These are phyloP conservation scores for Drosophila meridionalis DNA, from an alignment of 2,888 invertebrate genomes.

Conservation along the genomic window DNA sequence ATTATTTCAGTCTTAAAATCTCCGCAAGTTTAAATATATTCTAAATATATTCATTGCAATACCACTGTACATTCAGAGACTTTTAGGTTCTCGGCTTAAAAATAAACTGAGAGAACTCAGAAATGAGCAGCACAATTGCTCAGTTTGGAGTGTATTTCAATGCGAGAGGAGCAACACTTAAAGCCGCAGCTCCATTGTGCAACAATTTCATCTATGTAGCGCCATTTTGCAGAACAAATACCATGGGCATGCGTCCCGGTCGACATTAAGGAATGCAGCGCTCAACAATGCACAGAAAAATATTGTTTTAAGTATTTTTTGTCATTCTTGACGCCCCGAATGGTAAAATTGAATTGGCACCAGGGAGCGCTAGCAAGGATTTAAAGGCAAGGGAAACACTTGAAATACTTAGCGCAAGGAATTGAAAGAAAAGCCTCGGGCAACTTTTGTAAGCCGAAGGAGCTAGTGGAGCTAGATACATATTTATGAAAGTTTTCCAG, in stretches of 20 bases:
- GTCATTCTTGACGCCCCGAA: conserved; percentile 30
- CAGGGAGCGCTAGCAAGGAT: conserved; percentile 35
- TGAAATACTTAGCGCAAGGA: conserved; percentile 55
- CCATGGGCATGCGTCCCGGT: conserved; percentile 15
- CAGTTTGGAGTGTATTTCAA: background rate
- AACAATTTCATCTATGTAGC: conserved; percentile 1
- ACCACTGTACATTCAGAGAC: background rate
- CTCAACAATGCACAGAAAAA: conserved; percentile 38
- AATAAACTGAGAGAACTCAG: background rate
- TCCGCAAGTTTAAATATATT: no score
- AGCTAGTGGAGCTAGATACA: conserved; percentile 26
- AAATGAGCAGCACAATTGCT: background rate
- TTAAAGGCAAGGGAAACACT: conserved; percentile 53
- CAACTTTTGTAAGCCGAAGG: conserved; percentile 39
- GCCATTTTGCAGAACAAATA: background rate
- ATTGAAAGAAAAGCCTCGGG: conserved; percentile 42
- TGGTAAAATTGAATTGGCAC: conserved; percentile 50
- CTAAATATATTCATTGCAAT: no score
- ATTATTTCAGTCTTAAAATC: no score
- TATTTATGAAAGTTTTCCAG: conserved; percentile 63
- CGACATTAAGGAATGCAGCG: conserved; percentile 23
- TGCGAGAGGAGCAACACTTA: background rate
- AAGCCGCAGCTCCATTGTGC: background rate
- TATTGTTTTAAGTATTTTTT: conserved; percentile 46
- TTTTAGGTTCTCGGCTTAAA: background rate